These are phyloP conservation scores for Diplosoma virens DNA, from an alignment of 23 tunicate genomes.

Conservation along the genomic window DNA sequence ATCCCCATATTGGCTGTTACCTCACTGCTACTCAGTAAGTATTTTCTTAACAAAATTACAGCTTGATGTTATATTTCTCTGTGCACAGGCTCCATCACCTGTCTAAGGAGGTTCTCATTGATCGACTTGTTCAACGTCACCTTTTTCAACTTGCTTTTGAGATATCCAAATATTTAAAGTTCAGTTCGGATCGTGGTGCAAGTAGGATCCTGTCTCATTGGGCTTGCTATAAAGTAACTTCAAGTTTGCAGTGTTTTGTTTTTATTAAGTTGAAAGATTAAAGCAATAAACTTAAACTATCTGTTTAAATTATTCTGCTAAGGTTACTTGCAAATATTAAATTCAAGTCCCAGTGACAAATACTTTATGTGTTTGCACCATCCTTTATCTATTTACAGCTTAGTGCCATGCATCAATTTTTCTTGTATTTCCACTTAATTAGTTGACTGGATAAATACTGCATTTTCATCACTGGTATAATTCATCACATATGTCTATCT, in stretches of 20 bases:
- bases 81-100: conserved; percentile 43
- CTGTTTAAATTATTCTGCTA: too few species aligned
- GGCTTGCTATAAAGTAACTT: conserved; percentile 87
- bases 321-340: too few species aligned
- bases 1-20: conserved; percentile 42
- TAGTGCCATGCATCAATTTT: too few species aligned
- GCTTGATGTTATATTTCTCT: not conserved
- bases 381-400: too few species aligned
- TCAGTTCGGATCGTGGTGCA: conserved; percentile 71
- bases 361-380: too few species aligned
- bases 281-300: not conserved
- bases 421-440: too few species aligned
- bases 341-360: too few species aligned
- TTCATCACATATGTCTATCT: too few species aligned
- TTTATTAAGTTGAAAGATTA: not conserved
- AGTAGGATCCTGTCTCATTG: conserved; percentile 86
- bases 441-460: too few species aligned
- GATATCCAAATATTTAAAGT: conserved; percentile 61
- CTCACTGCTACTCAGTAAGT: conserved; percentile 81
- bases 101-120: conserved; percentile 60
- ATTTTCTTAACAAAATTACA: not conserved
- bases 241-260: too few species aligned
- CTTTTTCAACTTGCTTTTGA: conserved; percentile 76
- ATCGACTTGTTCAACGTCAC: conserved; percentile 63
- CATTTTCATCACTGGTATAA: too few species aligned